These are phyloP conservation scores for Drosophila subpulchrella DNA, from an alignment of 1,140 invertebrate species.

Conservation along the genomic window DNA sequence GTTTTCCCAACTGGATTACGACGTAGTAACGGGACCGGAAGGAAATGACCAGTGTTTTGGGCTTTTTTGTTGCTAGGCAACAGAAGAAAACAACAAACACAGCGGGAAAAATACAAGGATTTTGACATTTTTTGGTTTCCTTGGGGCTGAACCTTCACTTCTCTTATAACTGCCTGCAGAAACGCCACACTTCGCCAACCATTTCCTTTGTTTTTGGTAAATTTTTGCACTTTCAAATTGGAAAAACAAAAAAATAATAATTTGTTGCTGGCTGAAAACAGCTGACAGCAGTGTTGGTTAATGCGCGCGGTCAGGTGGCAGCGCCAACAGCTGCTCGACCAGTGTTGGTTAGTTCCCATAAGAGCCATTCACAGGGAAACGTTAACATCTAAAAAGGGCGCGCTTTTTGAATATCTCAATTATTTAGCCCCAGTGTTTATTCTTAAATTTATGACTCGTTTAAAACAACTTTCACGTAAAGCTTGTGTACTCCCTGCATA, in stretches of 20 bases:
- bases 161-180: neutral
- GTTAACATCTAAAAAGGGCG: neutral
- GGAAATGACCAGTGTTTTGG: constrained; percentile 75
- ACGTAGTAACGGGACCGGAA: constrained; percentile 71
- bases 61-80: constrained; percentile 75
- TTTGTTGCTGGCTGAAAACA: constrained; percentile 11
- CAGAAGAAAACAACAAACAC: constrained; percentile 66
- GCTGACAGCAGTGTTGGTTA: constrained; percentile 19
- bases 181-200: neutral
- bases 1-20: constrained; percentile 45
- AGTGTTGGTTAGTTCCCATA: neutral
- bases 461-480: constrained; percentile 23
- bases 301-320: neutral
- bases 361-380: neutral
- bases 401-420: constrained; percentile 1
- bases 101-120: constrained; percentile 25
- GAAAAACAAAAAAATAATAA: constrained; percentile 17
- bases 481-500: neutral
- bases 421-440: neutral
- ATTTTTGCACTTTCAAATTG: neutral
- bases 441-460: neutral
- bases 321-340: constrained; percentile 5
- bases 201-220: constrained; percentile 23
- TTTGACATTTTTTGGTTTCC: constrained; percentile 7
- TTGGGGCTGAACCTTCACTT: neutral